Percentiles rank a stretch among this genome's conserved stretches.
phyloP scores from a whole-genome alignment of 2,888 invertebrate species.

The Trachelus tabidus region DNA sequence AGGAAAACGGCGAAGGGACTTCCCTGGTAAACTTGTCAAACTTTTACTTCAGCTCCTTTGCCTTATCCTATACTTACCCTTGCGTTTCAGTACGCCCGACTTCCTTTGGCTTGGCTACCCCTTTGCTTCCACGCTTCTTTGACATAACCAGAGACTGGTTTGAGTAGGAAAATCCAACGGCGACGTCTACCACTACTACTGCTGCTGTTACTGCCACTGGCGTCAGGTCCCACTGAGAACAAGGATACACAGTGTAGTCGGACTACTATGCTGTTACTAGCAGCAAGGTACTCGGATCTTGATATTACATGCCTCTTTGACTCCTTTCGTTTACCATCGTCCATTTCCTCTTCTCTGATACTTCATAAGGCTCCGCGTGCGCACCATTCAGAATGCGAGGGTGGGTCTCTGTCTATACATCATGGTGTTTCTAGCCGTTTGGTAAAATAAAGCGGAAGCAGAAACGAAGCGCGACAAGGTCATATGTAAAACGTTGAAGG shows the following conservation, averaged over 20 bases:
- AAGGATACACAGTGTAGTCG: neutral
- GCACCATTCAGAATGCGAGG: neutral
- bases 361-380: neutral
- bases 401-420: neutral
- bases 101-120: neutral
- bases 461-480: neutral
- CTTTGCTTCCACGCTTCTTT: neutral
- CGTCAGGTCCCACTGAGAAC: neutral
- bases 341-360: neutral
- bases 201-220: neutral
- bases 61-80: neutral
- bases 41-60: slow-evolving; percentile 23
- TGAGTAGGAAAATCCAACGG: neutral
- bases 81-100: neutral
- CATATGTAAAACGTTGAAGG: neutral
- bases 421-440: neutral
- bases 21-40: slow-evolving; percentile 29
- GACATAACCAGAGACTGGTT: neutral
- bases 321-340: neutral
- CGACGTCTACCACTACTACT: neutral
- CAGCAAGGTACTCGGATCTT: neutral
- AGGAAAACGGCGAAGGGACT: slow-evolving; percentile 20
- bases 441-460: neutral
- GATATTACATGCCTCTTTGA: neutral
- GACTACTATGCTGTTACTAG: neutral